These are phyloP conservation scores for Hypotaenidia okinawae DNA, from an alignment of 2,797 vertebrate species.

Conservation along the genomic window DNA sequence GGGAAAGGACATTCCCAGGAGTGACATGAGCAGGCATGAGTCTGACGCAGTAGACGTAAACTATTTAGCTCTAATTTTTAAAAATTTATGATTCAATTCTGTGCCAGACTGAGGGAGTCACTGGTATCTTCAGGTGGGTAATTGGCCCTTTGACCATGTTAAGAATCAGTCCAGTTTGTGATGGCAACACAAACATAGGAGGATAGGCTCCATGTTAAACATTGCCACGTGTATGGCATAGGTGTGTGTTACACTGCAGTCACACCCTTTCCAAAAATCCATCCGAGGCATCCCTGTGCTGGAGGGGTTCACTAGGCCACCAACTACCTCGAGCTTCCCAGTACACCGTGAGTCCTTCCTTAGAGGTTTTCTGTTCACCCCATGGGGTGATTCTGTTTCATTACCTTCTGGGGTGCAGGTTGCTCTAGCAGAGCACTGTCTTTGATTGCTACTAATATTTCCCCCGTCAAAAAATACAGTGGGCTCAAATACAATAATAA, in stretches of 20 bases:
- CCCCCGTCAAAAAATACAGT: neutral
- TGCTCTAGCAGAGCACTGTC: neutral
- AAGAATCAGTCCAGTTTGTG: neutral
- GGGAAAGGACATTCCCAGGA: neutral
- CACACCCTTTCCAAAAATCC: neutral
- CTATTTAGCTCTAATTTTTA: neutral
- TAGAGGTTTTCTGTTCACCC: neutral
- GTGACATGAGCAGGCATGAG: neutral
- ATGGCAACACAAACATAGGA: neutral
- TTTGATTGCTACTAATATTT: neutral
- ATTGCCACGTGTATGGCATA: neutral
- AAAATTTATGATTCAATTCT: neutral
- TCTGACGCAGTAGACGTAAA: neutral
- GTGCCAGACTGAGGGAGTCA: neutral
- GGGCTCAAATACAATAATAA: neutral
- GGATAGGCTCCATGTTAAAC: neutral
- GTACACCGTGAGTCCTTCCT: neutral
- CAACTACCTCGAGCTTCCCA: neutral
- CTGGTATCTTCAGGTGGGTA: neutral
- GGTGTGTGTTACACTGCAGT: accelerated
- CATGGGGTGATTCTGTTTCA: neutral
- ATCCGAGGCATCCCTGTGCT: neutral
- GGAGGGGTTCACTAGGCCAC: neutral
- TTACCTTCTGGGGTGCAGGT: neutral
- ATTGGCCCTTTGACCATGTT: neutral